Conservation (phyloP, 2,113 vertebrate species). For the human region GRCh38 chr12:103621001-103621500, state of each 20-base stretch:
- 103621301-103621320: neutral
- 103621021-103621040: too few relatives aligned
- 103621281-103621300: fast-evolving
- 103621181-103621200: neutral
- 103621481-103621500: too few relatives aligned
- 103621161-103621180: neutral
- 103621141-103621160: neutral
- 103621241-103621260: neutral
- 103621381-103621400: constrained; percentile 25
- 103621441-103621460: neutral
- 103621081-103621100: too few relatives aligned
- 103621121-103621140: neutral
- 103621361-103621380: neutral
- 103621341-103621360: neutral
- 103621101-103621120: fast-evolving
- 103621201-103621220: neutral
- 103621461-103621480: too few relatives aligned
- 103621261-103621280: neutral
- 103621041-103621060: too few relatives aligned
- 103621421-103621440: neutral
- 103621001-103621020: too few relatives aligned
- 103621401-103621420: neutral
- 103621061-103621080: too few relatives aligned
- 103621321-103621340: neutral
- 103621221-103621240: neutral